Base-by-base conservation (phyloP, 2,797 vertebrate species). In the Karalla daura region DNA sequence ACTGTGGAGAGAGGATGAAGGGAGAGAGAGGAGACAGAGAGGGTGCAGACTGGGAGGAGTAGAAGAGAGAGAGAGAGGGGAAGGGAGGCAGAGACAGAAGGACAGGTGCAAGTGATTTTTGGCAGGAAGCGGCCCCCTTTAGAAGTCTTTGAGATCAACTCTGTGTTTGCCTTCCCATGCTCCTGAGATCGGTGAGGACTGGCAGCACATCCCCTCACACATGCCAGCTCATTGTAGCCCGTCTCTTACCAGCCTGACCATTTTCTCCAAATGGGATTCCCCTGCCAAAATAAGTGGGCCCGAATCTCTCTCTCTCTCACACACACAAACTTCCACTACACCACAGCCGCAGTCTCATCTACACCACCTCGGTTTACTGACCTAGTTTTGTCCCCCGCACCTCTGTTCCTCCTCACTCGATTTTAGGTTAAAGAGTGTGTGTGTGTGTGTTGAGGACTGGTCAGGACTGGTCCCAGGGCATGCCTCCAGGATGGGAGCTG, bases 121-220 rank as follows among this genome's bases (percentile, higher is more conserved):
- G 90, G 87, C 92, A 90, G 90, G 88, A 87, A 83, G 81, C 53
- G 47, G 25, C 25, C 18, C 21, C 54, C 86, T 89, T 92, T 85
- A 69, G 78, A 92, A 90, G 80, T 85, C 81, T 88, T 91, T 92
- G 92, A 89, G 92, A 94, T 87, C 62, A 63, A 51, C 55, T 73
- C 76, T 76, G 66, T 92, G 92, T 94, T 93, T 93, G 92, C 81
- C 85, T 94, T 94, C 93, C 93, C 92, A 93, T 90, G 91, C 86
- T 89, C 76, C 80, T 67, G 83, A 88, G 84, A 86, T 65, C 24
- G 64, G 69, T 50, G 70, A 65, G 71, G 77, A 81, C 87, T 90
- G 88, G 88, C 90, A 85, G 68, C 75, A 74, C 64, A 59, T 64
- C 46, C 62, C 39, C 1, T 35, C 46, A 49, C 70, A 85, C 80